These are phyloP conservation scores for Planococcus citri DNA, from an alignment of 1,140 invertebrate genomes.

Conservation along the genomic window DNA sequence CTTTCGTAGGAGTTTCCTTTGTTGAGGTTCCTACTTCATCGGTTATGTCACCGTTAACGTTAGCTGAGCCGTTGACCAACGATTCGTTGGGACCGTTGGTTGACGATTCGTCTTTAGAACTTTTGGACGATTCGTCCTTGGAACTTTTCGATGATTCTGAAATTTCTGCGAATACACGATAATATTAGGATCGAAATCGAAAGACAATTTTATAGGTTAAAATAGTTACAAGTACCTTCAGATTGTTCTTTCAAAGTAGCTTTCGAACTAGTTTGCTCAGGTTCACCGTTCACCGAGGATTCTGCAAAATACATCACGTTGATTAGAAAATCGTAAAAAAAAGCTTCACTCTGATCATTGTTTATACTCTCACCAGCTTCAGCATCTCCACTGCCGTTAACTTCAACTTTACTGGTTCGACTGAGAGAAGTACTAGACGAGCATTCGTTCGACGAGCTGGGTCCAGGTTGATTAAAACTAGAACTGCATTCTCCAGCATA, in stretches of 20 bases:
- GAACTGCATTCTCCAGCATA: not conserved
- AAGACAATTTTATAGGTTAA: not conserved
- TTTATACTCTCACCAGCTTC: not conserved
- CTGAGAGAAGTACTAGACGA: not conserved
- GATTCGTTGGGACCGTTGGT: not conserved
- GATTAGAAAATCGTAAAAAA: not conserved
- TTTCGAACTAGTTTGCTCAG: not conserved
- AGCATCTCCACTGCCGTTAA: not conserved
- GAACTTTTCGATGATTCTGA: not conserved
- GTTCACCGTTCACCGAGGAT: not conserved
- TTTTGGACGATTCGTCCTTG: not conserved
- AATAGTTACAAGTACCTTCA: not conserved
- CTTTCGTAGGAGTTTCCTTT: not conserved
- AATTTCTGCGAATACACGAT: not conserved
- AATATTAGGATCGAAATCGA: no score
- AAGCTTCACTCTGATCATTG: no score
- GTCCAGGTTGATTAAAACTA: not conserved
- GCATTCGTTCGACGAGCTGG: constrained; percentile 29
- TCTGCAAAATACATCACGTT: not conserved
- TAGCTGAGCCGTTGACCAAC: not conserved
- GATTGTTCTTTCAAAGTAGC: not conserved
- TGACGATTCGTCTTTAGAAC: not conserved
- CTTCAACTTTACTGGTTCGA: not conserved
- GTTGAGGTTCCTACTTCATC: not conserved
- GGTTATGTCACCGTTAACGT: not conserved